phyloP scores from a whole-genome alignment of 37 sponge, comb jelly and placozoan species.

The Chondrilla cf. caribensis region DNA sequence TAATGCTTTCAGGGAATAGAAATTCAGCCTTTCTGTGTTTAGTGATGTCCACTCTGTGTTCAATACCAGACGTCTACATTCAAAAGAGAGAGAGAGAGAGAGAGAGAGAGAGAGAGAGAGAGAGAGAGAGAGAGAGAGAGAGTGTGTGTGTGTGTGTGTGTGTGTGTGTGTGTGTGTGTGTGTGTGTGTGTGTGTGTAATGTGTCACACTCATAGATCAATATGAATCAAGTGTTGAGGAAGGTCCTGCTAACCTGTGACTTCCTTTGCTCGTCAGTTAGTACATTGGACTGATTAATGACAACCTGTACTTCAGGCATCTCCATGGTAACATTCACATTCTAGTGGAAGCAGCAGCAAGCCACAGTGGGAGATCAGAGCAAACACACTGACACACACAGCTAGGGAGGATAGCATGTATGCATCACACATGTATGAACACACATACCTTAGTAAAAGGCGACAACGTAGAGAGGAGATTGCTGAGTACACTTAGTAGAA shows the following conservation, averaged over 20 bases:
- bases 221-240: background rate
- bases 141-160: background rate
- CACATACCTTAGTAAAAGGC: constrained; percentile 72
- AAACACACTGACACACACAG: background rate
- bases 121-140: background rate
- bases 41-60: constrained; percentile 52
- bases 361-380: background rate
- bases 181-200: background rate
- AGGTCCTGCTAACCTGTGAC: constrained; percentile 23
- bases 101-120: background rate
- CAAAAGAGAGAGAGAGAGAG: background rate
- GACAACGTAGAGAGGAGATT: constrained; percentile 77
- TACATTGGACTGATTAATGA: constrained; percentile 22
- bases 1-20: constrained; percentile 87
- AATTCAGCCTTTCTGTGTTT: constrained; percentile 78
- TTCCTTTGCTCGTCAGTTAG: constrained; percentile 70
- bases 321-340: constrained; percentile 33
- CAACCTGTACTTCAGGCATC: constrained; percentile 10
- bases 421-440: background rate
- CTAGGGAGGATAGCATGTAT: too few species aligned
- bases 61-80: background rate
- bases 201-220: too few species aligned
- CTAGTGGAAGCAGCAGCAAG: constrained; percentile 6
- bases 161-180: background rate
- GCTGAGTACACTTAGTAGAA: constrained; percentile 91